phyloP scores from a whole-genome alignment of 1,140 invertebrate species.

The Belonocnema kinseyi region DNA sequence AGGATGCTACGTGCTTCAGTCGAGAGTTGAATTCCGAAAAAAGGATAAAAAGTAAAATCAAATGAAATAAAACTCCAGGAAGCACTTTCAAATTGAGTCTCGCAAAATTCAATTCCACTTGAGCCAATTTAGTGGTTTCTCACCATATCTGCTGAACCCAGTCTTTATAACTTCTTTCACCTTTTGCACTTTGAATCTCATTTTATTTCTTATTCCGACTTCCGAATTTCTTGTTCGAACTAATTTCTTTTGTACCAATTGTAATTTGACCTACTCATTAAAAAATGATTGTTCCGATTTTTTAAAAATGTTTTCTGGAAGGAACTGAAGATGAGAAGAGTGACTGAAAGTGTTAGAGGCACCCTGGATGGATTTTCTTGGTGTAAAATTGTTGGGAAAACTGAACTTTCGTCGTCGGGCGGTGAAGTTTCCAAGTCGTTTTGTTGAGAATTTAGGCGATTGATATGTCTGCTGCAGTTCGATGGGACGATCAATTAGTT shows the following conservation, averaged over 20 bases:
- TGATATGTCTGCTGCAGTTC: conserved; percentile 58
- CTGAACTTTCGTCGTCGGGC: not conserved
- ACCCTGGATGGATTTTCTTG: not conserved
- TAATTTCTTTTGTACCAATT: no score
- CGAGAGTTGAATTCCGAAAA: not conserved
- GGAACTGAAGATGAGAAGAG: no score
- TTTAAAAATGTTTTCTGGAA: not conserved
- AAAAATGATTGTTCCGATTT: not conserved
- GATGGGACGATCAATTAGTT: conserved; percentile 52
- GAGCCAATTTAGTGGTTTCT: conserved; percentile 30
- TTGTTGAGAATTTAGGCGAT: conserved; percentile 45
- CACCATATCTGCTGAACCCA: conserved; percentile 18
- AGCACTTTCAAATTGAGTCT: conserved; percentile 17
- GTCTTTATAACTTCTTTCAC: not conserved
- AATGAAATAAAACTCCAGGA: conserved; percentile 23
- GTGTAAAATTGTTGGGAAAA: not conserved
- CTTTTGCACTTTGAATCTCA: not conserved
- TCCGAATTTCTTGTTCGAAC: no score
- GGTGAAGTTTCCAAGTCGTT: conserved; percentile 19
- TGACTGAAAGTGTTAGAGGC: no score
- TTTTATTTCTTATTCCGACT: not conserved
- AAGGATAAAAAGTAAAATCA: not conserved
- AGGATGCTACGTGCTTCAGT: not conserved
- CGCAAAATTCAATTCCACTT: conserved; percentile 22
- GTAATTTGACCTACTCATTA: not conserved